Percentiles rank a stretch among this genome's conserved stretches.
These are phyloP conservation scores for Dasysyrphus albostriatus DNA, from an alignment of 2,888 invertebrate species.

Conservation along the genomic window DNA sequence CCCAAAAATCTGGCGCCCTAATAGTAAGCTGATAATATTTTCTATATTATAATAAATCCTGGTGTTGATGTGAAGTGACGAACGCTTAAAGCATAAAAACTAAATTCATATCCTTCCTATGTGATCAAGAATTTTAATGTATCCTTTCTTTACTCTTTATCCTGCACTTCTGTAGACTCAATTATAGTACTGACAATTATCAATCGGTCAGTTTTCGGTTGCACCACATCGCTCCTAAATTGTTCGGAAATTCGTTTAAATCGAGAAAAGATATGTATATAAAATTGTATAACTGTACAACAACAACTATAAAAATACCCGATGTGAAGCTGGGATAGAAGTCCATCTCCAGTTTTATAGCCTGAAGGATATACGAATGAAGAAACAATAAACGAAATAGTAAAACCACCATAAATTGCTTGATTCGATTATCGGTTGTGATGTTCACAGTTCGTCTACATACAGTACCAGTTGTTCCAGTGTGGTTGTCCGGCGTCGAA, in stretches of 20 bases:
- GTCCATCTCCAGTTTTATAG: background rate
- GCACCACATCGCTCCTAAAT: slow-evolving; percentile 53
- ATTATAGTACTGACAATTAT: slow-evolving; percentile 71
- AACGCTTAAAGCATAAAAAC: slow-evolving; percentile 6
- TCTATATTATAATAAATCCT: background rate
- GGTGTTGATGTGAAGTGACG: background rate
- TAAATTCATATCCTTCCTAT: slow-evolving; percentile 19
- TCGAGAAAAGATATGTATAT: slow-evolving; percentile 51
- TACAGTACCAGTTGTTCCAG: background rate
- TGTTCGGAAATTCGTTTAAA: slow-evolving; percentile 55
- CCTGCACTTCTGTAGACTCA: slow-evolving; percentile 44
- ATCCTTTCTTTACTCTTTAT: too few species aligned
- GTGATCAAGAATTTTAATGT: background rate
- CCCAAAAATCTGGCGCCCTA: background rate
- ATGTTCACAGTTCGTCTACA: slow-evolving; percentile 58
- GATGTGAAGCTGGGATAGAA: background rate
- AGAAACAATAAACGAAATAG: slow-evolving; percentile 71
- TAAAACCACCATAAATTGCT: slow-evolving; percentile 72
- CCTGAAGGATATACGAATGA: slow-evolving; percentile 54
- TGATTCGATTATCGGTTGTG: slow-evolving; percentile 73
- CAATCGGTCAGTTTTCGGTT: slow-evolving; percentile 67
- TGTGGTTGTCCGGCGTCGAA: background rate
- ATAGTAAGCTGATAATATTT: background rate
- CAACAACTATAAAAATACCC: background rate
- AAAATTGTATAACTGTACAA: background rate